Evolutionary conservation across 1,140 invertebrate species (phyloP).

Genomic region (Rhizoglyphus robini): DNA sequence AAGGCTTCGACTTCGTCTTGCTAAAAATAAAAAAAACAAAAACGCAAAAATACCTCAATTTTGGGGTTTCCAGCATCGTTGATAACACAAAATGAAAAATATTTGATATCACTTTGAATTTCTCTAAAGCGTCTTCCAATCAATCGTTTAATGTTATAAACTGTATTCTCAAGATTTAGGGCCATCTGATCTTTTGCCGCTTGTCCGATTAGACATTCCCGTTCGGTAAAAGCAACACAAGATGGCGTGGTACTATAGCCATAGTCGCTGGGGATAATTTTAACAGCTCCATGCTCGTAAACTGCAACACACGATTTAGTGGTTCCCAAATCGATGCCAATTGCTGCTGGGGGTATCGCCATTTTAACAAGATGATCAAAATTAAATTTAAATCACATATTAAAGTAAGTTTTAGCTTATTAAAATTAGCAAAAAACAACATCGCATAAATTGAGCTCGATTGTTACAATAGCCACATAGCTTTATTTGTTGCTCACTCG

Average conservation of each 20-base stretch:
- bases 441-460: too few species aligned
- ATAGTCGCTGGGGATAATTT: background rate
- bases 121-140: constrained; percentile 34
- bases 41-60: constrained; percentile 27
- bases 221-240: constrained; percentile 7
- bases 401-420: too few species aligned
- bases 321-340: background rate
- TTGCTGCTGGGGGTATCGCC: too few species aligned
- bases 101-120: constrained; percentile 34
- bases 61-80: constrained; percentile 32
- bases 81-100: constrained; percentile 33
- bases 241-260: constrained; percentile 35
- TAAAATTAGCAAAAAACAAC: too few species aligned
- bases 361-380: too few species aligned
- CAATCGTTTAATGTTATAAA: too few species aligned
- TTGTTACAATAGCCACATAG: too few species aligned
- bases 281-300: constrained; percentile 21
- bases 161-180: constrained; percentile 88
- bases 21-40: too few species aligned
- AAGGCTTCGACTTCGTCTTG: too few species aligned
- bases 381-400: too few species aligned
- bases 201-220: constrained; percentile 37
- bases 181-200: constrained; percentile 43
- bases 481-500: too few species aligned
- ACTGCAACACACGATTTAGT: constrained; percentile 25